phyloP scores from a whole-genome alignment of 2,888 invertebrate species.

The Drosophila recens region DNA sequence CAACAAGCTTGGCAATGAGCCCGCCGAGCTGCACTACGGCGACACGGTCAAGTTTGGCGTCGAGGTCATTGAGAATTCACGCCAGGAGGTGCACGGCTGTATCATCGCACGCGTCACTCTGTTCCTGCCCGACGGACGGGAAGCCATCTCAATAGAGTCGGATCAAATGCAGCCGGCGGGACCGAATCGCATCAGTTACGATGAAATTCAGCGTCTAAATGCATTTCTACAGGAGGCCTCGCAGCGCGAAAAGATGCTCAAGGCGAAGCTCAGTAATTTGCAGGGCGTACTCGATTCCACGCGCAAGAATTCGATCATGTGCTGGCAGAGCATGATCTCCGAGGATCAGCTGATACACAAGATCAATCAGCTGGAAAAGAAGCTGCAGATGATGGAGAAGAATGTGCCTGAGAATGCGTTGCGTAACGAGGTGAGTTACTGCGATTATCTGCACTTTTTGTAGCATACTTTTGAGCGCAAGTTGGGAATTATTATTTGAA shows the following conservation, averaged over 20 bases:
- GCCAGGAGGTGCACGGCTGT: conserved; percentile 97
- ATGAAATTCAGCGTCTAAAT: conserved; percentile 97
- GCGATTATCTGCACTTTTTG: neutral
- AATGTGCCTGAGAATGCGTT: conserved; percentile 91
- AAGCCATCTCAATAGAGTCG: conserved; percentile 92
- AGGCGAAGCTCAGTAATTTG: conserved; percentile 93
- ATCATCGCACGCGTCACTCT: conserved; percentile 97
- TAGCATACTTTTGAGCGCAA: conserved; percentile 23
- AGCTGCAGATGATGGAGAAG: conserved; percentile 92
- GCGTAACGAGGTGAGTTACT: conserved; percentile 88
- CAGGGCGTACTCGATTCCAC: conserved; percentile 94
- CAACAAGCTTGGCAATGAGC: conserved; percentile 92
- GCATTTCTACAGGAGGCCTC: conserved; percentile 96
- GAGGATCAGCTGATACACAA: conserved; percentile 97
- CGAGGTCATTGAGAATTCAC: conserved; percentile 98
- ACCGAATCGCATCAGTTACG: conserved; percentile 89
- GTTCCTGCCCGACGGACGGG: conserved; percentile 97
- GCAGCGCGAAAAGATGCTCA: conserved; percentile 94
- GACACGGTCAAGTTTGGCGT: conserved; percentile 99
- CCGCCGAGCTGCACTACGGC: conserved; percentile 96
- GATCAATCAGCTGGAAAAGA: conserved; percentile 96
- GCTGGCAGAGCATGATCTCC: conserved; percentile 95
- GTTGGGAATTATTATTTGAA: neutral
- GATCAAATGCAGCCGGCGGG: conserved; percentile 75
- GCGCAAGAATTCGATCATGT: conserved; percentile 86